Evolutionary conservation across 2,113 vertebrate species (phyloP).

Genomic region (Ginglymostoma cirratum): DNA sequence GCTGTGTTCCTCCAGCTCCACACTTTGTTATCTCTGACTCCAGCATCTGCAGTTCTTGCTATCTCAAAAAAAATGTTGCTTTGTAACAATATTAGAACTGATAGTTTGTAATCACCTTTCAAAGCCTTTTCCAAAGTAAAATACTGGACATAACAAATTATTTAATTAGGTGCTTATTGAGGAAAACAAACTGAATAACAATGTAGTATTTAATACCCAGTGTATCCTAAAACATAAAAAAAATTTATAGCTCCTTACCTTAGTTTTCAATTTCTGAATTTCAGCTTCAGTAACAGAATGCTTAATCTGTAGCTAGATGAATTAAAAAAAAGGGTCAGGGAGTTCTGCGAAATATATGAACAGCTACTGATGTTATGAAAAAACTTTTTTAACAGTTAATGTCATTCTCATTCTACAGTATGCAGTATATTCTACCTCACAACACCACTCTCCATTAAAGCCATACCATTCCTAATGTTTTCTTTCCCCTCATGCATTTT

Average conservation of each 20-base stretch:
- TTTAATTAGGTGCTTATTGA: neutral
- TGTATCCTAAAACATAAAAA: neutral
- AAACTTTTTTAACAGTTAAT: constrained; percentile 46
- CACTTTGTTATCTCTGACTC: too few species aligned
- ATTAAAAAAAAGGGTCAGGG: constrained; percentile 8
- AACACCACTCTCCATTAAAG: constrained; percentile 56
- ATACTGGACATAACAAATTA: neutral
- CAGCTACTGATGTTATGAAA: constrained; percentile 44
- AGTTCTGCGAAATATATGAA: constrained; percentile 47
- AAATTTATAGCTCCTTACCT: constrained; percentile 68
- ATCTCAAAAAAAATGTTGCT: neutral
- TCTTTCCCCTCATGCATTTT: constrained; percentile 49
- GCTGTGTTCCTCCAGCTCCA: too few species aligned
- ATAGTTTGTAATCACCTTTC: neutral
- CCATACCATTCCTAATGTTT: constrained; percentile 43
- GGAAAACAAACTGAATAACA: neutral
- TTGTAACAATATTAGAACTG: neutral
- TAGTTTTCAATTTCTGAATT: constrained; percentile 97
- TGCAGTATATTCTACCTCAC: constrained; percentile 50
- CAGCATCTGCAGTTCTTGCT: too few species aligned
- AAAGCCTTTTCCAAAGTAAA: neutral
- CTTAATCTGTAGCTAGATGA: constrained; percentile 91
- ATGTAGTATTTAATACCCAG: neutral
- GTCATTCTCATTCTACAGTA: constrained; percentile 53
- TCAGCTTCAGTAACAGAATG: constrained; percentile 97